phyloP scores from a whole-genome alignment of 2,113 vertebrate species.

The Oxyura jamaicensis region DNA sequence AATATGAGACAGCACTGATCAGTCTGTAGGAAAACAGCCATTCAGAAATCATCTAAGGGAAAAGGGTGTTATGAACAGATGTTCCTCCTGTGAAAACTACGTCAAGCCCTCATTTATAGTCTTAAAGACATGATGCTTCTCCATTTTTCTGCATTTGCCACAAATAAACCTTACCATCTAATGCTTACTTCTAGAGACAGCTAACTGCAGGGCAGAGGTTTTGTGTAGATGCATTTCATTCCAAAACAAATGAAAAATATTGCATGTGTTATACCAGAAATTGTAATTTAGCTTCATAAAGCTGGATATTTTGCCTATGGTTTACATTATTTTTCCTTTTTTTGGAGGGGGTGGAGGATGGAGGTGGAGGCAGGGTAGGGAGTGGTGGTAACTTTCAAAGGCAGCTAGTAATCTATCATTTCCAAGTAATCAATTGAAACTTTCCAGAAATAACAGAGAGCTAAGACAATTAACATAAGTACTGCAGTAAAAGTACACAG shows the following conservation, averaged over 20 bases:
- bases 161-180: neutral
- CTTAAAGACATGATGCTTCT: neutral
- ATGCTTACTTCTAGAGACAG: neutral
- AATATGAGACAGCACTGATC: neutral
- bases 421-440: neutral
- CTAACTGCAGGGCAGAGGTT: neutral
- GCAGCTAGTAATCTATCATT: neutral
- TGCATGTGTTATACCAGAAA: neutral
- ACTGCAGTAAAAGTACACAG: neutral
- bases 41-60: neutral
- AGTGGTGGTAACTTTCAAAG: neutral
- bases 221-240: neutral
- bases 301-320: neutral
- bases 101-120: neutral
- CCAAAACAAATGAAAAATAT: neutral
- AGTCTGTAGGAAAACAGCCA: neutral
- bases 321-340: neutral
- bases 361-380: neutral
- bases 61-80: constrained; percentile 23
- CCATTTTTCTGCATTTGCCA: neutral
- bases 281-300: neutral
- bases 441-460: neutral
- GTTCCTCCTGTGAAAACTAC: neutral
- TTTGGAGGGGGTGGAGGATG: neutral
- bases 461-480: neutral